phyloP scores from a whole-genome alignment of 2,888 invertebrate species.

The Nemapogon koenigi region DNA sequence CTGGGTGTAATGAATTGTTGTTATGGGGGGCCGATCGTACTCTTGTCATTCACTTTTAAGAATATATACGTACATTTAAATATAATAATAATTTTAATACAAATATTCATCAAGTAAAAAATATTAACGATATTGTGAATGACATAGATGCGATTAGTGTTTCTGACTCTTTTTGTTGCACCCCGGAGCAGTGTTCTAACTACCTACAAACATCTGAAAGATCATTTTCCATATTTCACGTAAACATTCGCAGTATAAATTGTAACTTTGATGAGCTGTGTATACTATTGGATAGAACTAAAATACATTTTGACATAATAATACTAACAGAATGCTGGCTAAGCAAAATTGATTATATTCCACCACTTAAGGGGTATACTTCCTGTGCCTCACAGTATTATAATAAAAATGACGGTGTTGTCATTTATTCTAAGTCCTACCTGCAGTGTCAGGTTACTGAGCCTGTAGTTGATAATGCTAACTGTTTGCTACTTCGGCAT shows the following conservation, averaged over 20 bases:
- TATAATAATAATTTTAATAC: too few species aligned
- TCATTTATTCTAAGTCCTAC: slow-evolving; percentile 2
- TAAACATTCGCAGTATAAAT: slow-evolving; percentile 6
- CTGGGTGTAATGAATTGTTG: too few species aligned
- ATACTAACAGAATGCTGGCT: slow-evolving; percentile 6
- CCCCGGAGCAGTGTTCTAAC: too few species aligned
- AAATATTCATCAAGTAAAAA: too few species aligned
- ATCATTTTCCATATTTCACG: too few species aligned
- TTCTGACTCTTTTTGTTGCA: too few species aligned
- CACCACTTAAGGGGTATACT: background rate
- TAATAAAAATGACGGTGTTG: slow-evolving; percentile 9
- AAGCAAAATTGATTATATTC: background rate
- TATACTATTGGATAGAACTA: background rate
- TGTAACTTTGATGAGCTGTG: background rate
- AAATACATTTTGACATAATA: background rate
- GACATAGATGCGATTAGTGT: too few species aligned
- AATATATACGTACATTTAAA: too few species aligned
- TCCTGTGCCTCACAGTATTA: background rate
- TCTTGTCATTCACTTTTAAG: too few species aligned
- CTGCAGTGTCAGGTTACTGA: background rate
- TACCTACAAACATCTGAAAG: too few species aligned
- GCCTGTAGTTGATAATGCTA: background rate
- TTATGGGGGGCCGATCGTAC: too few species aligned
- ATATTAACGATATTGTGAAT: too few species aligned
- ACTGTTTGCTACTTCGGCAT: background rate